Base-by-base conservation (phyloP, 2,113 vertebrate genomes). In the Rallus limicola region DNA sequence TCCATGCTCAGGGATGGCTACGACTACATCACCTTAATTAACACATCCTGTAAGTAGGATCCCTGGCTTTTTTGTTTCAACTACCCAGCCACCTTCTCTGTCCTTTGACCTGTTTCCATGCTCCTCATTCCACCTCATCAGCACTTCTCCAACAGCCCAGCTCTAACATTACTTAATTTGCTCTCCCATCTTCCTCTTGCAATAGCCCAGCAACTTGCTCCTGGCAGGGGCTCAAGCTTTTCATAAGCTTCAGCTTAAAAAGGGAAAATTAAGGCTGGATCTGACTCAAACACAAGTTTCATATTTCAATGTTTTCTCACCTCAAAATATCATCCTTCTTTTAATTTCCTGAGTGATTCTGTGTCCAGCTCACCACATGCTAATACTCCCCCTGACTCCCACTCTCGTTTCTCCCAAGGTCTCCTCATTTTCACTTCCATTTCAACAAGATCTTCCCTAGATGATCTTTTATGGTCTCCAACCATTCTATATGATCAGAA, bases 291-390 rank as follows among this genome's bases (percentile, higher is more conserved):
- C 65, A 31, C 63, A 79, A 92, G 82, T 58, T 96, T 85, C 44
- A 13, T 69, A 85, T 63, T 95, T 95, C 69, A 85, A 70, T 74
- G 67, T 95, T 97, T 96, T 80, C 91, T 95, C 95, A 80, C 71
- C 44, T 94, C 53, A 79, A 92, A 95, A 95, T 92, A 84, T 9
- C 74, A 62, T 70, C n/a, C 31, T 76, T 18, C 40, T 74, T 95
- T 97, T 93, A 87, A 95, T 95, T 91, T 91, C 74, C 87, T 82
- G 78, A 93, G 63, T 74, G 84, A 56, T 72, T 76, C 82, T 68
- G 33, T 67, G 58, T 67, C 70, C 78, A 77, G 67, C 67, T 87
- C 67, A 76, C 46, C 29, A 55, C 74, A 64, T 68, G 78, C 34
- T 79, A 28, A 78, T 65, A 16, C 36, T 14, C 1, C 12, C 38